Conservation (phyloP, 2,797 vertebrate species). For the Spea hammondii region DNA sequence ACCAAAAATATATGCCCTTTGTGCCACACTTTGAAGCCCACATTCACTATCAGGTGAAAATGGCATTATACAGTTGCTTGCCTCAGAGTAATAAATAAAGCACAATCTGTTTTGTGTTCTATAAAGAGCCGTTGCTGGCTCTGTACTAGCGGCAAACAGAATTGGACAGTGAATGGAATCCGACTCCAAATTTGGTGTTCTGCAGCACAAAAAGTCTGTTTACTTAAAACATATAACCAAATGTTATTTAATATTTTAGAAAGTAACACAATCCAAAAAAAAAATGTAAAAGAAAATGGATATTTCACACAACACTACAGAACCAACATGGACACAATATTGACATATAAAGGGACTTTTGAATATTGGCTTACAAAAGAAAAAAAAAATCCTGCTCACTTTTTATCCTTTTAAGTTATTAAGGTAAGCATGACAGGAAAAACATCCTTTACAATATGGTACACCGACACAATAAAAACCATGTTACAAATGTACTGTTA, state of each 20-base stretch:
- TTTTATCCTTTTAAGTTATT: conserved; percentile 90
- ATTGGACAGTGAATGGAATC: conserved; percentile 3
- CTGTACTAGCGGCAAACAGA: neutral
- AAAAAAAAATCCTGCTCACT: conserved; percentile 80
- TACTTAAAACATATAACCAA: conserved; percentile 86
- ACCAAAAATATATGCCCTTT: no score
- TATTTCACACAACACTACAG: conserved; percentile 96
- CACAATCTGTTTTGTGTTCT: no score
- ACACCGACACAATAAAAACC: conserved; percentile 93
- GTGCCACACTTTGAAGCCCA: no score
- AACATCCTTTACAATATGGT: conserved; percentile 98
- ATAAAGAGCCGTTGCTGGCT: no score
- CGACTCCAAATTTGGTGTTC: conserved; percentile 10
- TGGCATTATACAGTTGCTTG: no score
- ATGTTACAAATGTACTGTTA: conserved; percentile 94
- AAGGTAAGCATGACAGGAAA: conserved; percentile 96
- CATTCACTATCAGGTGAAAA: no score
- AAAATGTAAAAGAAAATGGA: conserved; percentile 70
- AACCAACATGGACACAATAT: conserved; percentile 94
- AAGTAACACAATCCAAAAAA: conserved; percentile 90
- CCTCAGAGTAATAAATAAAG: no score
- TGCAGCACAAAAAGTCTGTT: conserved; percentile 63
- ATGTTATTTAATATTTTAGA: conserved; percentile 99
- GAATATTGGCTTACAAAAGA: conserved; percentile 90
- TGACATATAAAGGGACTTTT: conserved; percentile 95